A percentile compares a stretch with the other conserved stretches of the same genome.
These are phyloP conservation scores for Eulemur rufifrons DNA, from an alignment of 2,113 vertebrate genomes.

Conservation along the genomic window DNA sequence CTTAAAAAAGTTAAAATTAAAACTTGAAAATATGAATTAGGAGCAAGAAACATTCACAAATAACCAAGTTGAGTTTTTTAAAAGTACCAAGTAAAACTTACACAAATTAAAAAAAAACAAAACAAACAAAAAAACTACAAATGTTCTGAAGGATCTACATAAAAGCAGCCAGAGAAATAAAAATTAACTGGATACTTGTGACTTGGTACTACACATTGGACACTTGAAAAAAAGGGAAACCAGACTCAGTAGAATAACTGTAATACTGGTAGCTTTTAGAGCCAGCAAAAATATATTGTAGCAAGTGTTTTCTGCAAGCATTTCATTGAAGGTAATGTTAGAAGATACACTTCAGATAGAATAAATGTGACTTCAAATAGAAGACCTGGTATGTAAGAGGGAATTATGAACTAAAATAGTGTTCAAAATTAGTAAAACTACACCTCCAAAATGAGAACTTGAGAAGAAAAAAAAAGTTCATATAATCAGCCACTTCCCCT, in stretches of 20 bases:
- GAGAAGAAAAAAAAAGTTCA: not conserved
- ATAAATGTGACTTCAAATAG: not conserved
- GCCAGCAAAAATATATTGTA: not conserved
- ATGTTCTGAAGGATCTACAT: not conserved
- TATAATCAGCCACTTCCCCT: not conserved
- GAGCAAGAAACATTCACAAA: not conserved
- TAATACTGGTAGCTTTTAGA: not conserved
- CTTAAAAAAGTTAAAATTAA: not conserved
- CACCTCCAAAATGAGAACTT: not conserved
- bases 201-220: not conserved
- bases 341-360: not conserved
- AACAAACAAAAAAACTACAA: not conserved
- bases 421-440: not conserved
- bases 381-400: not conserved
- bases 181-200: not conserved
- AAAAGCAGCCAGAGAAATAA: not conserved
- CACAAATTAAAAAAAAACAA: not conserved
- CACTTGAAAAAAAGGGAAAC: not conserved
- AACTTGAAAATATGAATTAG: not conserved
- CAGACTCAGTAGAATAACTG: not conserved
- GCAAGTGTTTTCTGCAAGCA: not conserved
- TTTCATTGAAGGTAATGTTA: not conserved
- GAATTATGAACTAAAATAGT: not conserved
- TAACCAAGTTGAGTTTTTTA: not conserved
- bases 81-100: not conserved